phyloP scores from a whole-genome alignment of 1,140 invertebrate species.

The Cydia pomonella region DNA sequence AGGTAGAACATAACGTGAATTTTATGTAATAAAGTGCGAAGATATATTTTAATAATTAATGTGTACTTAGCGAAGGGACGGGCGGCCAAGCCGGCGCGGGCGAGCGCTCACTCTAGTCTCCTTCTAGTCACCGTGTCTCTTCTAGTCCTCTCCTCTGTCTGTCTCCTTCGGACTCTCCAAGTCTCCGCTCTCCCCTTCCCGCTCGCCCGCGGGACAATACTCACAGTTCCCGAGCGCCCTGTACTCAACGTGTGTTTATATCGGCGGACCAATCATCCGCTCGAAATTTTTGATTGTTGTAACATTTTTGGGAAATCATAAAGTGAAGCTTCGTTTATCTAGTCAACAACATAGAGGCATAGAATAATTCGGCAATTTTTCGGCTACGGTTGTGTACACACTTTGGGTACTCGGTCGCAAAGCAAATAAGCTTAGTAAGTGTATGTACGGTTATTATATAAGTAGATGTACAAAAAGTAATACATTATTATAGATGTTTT shows the following conservation, averaged over 20 bases:
- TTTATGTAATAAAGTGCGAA: constrained; percentile 80
- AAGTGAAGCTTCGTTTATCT: constrained; percentile 56
- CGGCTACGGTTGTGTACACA: constrained; percentile 53
- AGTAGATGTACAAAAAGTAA: constrained; percentile 81
- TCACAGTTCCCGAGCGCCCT: constrained; percentile 65
- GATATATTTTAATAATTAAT: constrained; percentile 81
- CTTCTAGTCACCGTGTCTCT: constrained; percentile 36
- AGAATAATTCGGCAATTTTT: constrained; percentile 30
- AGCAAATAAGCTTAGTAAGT: constrained; percentile 76
- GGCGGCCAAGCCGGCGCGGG: constrained; percentile 76
- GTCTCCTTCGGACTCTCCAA: constrained; percentile 37
- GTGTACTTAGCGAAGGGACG: constrained; percentile 75
- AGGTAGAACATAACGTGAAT: constrained; percentile 80
- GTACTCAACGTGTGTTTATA: constrained; percentile 65
- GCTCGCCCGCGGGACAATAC: constrained; percentile 77
- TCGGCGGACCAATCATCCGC: constrained; percentile 11
- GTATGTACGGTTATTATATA: constrained; percentile 80
- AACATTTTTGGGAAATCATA: constrained; percentile 33
- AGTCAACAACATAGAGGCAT: constrained; percentile 52
- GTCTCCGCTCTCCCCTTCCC: constrained; percentile 37
- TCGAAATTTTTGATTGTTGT: background rate
- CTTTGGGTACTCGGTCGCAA: constrained; percentile 66
- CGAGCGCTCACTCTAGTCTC: constrained; percentile 49
- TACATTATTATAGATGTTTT: constrained; percentile 80
- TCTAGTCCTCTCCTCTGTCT: constrained; percentile 51